Percentiles rank a stretch among this genome's conserved stretches.
Evolutionary conservation across 1,140 invertebrate species (phyloP).

Genomic region (Drosophila ficusphila): DNA sequence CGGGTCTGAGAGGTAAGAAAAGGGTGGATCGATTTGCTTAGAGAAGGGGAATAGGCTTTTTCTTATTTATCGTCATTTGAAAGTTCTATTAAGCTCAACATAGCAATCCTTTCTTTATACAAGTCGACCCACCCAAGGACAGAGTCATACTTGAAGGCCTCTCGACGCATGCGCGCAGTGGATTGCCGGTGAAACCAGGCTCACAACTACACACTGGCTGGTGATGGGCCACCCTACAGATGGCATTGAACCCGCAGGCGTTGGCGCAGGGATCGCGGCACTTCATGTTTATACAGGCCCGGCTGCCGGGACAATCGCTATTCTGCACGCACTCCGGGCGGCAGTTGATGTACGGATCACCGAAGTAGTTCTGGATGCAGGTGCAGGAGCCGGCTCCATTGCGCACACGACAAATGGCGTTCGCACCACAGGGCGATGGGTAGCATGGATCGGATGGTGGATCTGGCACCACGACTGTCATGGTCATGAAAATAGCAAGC

Average conservation of each 20-base stretch:
- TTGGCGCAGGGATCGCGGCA: constrained; percentile 92
- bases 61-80: neutral
- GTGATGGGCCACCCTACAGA: constrained; percentile 93
- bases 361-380: constrained; percentile 91
- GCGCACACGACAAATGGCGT: constrained; percentile 91
- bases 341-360: constrained; percentile 92
- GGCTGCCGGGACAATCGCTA: constrained; percentile 89
- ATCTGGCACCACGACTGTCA: constrained; percentile 78
- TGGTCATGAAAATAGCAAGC: constrained; percentile 66
- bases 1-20: neutral
- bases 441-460: constrained; percentile 88
- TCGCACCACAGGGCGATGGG: constrained; percentile 92
- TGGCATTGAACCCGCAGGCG: constrained; percentile 91
- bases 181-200: constrained; percentile 90
- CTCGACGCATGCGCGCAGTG: constrained; percentile 89
- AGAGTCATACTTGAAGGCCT: constrained; percentile 86
- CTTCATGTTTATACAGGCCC: constrained; percentile 92
- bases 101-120: neutral
- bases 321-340: constrained; percentile 93
- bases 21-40: neutral
- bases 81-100: no score
- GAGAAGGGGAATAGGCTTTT: no score
- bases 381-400: constrained; percentile 91
- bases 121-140: constrained; percentile 7
- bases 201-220: constrained; percentile 91